Percentiles rank a stretch among this genome's conserved stretches.
Evolutionary conservation across 2,888 invertebrate species (phyloP).

Genomic region (Rhagophthalmus giganteus): DNA sequence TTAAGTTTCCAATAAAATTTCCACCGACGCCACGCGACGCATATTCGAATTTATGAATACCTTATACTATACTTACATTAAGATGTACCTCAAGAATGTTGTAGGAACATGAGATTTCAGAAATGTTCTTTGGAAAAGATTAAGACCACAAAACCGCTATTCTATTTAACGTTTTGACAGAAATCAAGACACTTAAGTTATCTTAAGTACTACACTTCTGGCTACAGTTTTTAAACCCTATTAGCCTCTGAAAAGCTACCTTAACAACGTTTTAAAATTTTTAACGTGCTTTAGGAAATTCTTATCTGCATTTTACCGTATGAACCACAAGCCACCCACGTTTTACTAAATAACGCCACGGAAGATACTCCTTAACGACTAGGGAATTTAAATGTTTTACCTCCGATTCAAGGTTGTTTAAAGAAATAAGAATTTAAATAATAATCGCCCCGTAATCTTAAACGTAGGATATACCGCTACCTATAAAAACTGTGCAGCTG

Average conservation of each 20-base stretch:
- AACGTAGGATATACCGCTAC: no score
- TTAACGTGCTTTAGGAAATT: constrained; percentile 23
- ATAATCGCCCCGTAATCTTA: no score
- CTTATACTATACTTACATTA: no score
- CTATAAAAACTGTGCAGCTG: no score
- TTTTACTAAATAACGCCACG: constrained; percentile 17
- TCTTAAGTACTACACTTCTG: constrained; percentile 45
- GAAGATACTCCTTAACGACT: constrained; percentile 7
- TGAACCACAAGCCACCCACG: constrained; percentile 11
- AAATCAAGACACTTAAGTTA: constrained; percentile 44
- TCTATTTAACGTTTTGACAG: constrained; percentile 47
- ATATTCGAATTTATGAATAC: background rate
- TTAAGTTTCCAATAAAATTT: background rate
- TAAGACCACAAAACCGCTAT: constrained; percentile 1
- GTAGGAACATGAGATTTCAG: background rate
- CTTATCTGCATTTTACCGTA: constrained; percentile 11
- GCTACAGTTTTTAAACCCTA: constrained; percentile 31
- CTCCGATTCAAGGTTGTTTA: no score
- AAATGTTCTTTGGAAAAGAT: background rate
- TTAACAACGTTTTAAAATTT: constrained; percentile 29
- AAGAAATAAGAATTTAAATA: no score
- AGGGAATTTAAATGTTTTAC: background rate
- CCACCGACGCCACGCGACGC: background rate
- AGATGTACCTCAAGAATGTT: background rate
- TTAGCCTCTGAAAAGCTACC: constrained; percentile 25